These are phyloP conservation scores for Megaceryle maxima DNA, from an alignment of 2,113 vertebrate species.

Conservation along the genomic window DNA sequence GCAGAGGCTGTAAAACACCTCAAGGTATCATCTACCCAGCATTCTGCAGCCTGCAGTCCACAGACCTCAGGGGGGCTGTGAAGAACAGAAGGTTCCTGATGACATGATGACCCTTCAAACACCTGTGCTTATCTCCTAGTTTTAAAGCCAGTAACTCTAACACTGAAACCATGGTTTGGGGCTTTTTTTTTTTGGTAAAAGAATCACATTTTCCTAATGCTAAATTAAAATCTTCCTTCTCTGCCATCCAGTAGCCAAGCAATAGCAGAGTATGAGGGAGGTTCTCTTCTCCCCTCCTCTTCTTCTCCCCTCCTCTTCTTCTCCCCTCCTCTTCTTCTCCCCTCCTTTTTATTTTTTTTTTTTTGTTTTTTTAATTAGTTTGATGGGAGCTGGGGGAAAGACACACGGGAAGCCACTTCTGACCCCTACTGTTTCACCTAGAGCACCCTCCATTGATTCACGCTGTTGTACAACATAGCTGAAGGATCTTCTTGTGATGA, in stretches of 20 bases:
- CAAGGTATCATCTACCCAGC: background rate
- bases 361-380: background rate
- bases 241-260: background rate
- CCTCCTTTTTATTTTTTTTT: background rate
- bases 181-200: background rate
- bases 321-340: too few species aligned
- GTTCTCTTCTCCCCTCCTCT: background rate
- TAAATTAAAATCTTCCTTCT: background rate
- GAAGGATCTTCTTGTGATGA: background rate
- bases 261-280: background rate
- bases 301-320: too few species aligned
- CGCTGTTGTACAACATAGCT: background rate
- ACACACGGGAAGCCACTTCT: background rate
- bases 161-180: background rate
- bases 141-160: background rate
- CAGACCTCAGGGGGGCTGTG: background rate
- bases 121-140: background rate
- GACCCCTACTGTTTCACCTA: background rate
- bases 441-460: background rate
- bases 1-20: background rate
- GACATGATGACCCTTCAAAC: background rate
- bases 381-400: background rate
- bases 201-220: background rate
- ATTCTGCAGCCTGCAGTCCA: background rate
- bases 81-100: background rate